Conservation (phyloP, 1,140 invertebrate species). For the Heliconius congener region DNA sequence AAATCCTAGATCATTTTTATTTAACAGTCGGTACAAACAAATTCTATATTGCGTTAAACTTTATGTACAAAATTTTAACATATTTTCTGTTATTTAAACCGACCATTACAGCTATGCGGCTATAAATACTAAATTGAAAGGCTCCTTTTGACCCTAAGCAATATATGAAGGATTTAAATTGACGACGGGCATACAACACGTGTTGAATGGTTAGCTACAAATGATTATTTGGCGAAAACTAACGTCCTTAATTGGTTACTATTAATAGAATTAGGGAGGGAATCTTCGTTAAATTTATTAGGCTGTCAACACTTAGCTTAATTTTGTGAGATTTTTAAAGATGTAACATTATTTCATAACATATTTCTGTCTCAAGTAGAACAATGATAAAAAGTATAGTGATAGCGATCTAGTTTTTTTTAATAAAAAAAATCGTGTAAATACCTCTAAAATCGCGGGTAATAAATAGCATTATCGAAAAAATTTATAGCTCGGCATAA, state of each 20-base stretch:
- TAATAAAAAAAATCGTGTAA: too few species aligned
- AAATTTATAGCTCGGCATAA: too few species aligned
- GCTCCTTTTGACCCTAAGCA: not conserved
- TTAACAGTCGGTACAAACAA: too few species aligned
- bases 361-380: too few species aligned
- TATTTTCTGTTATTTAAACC: not conserved
- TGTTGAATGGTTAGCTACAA: constrained; percentile 17
- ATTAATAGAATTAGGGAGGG: not conserved
- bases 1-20: not conserved
- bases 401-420: too few species aligned
- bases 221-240: constrained; percentile 11
- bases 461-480: too few species aligned
- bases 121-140: constrained; percentile 3
- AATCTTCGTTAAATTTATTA: not conserved
- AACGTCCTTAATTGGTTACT: not conserved
- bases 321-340: not conserved
- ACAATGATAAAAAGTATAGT: too few species aligned
- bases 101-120: not conserved
- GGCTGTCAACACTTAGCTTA: not conserved
- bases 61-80: not conserved
- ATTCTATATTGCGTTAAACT: not conserved
- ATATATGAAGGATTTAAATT: not conserved
- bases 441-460: too few species aligned
- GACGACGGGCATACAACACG: constrained; percentile 4
- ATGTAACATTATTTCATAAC: too few species aligned